These are phyloP conservation scores for Brachyhypopomus occidentalis DNA, from an alignment of 2,113 vertebrate genomes.

Conservation along the genomic window DNA sequence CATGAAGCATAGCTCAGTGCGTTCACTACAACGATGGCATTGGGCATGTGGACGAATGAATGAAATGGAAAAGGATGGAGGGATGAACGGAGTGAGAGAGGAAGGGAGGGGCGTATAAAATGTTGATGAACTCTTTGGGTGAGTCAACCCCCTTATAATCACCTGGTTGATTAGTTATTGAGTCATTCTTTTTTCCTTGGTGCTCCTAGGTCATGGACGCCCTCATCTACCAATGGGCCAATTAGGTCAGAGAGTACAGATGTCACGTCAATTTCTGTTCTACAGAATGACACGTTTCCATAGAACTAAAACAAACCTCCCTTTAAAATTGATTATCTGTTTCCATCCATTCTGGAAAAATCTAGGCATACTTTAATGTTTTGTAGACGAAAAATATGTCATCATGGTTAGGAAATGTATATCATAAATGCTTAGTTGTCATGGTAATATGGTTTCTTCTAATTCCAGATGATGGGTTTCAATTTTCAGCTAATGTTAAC, in stretches of 20 bases:
- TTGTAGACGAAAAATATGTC: not conserved
- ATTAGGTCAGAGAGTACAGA: conserved; percentile 23
- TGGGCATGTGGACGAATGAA: not conserved
- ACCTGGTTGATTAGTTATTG: conserved; percentile 33
- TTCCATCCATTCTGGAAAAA: not conserved
- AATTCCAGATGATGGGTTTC: not conserved
- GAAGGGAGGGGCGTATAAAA: not conserved
- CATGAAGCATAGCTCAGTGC: not conserved
- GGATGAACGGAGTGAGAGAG: not conserved
- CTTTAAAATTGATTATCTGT: conserved; percentile 10
- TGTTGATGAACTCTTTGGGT: conserved; percentile 14
- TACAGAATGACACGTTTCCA: conserved; percentile 22
- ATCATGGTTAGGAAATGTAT: not conserved
- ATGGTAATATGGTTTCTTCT: not conserved
- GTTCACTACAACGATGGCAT: not conserved
- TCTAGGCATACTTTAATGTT: not conserved
- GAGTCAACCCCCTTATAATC: conserved; percentile 37
- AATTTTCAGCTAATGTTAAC: not conserved
- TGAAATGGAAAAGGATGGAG: conserved; percentile 8
- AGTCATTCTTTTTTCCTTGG: conserved; percentile 42
- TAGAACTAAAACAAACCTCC: conserved; percentile 23
- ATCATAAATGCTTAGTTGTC: not conserved
- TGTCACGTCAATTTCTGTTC: conserved; percentile 29
- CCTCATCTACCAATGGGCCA: conserved; percentile 22
- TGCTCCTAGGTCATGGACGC: conserved; percentile 39